phyloP scores from a whole-genome alignment of 2,888 invertebrate genomes.

The Himalopsyche kuldschensis region DNA sequence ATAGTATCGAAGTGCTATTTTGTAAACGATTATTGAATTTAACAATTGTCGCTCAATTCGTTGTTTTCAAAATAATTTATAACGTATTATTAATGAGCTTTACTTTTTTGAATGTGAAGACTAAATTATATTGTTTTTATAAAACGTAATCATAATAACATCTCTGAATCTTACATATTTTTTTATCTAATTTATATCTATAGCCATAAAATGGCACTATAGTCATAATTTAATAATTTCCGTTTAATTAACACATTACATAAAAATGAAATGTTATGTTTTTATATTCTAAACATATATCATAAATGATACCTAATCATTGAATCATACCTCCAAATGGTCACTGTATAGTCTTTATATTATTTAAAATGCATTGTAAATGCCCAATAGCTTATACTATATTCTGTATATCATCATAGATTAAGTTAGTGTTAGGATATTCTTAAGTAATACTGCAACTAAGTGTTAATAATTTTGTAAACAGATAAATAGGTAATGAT shows the following conservation, averaged over 20 bases:
- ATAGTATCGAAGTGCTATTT: neutral
- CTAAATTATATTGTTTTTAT: neutral
- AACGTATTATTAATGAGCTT: neutral
- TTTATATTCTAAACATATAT: neutral
- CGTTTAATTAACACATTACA: neutral
- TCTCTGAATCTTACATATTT: neutral
- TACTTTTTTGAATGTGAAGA: neutral
- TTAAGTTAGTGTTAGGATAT: conserved; percentile 7
- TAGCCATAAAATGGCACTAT: neutral
- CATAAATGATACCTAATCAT: neutral
- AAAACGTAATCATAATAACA: neutral
- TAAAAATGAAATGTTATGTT: neutral
- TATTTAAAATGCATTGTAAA: neutral
- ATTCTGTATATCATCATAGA: neutral
- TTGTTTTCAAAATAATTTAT: neutral
- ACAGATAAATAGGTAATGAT: conserved; percentile 1
- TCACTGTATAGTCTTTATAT: neutral
- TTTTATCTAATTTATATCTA: neutral
- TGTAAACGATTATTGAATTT: neutral
- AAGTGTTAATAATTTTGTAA: conserved; percentile 31
- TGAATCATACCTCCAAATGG: neutral
- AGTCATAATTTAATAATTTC: neutral
- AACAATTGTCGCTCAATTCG: neutral
- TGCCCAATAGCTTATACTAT: neutral
- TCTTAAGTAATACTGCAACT: conserved; percentile 17